These are phyloP conservation scores for Hylaea fasciaria DNA, from an alignment of 2,888 invertebrate species.

Conservation along the genomic window DNA sequence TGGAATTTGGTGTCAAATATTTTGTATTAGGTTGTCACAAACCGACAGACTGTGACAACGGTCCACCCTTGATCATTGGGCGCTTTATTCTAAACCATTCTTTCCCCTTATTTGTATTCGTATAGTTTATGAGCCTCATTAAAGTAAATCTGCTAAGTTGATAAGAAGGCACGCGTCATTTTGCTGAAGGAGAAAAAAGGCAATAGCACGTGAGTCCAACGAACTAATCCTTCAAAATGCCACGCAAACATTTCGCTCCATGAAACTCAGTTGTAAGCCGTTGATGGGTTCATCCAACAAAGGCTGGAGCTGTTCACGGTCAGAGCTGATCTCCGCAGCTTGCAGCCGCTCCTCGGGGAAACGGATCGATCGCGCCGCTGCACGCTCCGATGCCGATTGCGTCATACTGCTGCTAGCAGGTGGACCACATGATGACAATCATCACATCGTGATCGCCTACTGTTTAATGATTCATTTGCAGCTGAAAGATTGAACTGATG, in stretches of 20 bases:
- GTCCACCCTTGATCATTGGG: not conserved
- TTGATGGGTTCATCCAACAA: constrained; percentile 34
- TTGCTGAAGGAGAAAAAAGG: too few relatives aligned
- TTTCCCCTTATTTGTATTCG: too few relatives aligned
- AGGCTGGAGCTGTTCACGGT: constrained; percentile 24
- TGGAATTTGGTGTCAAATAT: not conserved
- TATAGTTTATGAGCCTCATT: too few relatives aligned
- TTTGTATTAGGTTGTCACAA: not conserved
- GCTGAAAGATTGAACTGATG: too few relatives aligned
- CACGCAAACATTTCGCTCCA: not conserved
- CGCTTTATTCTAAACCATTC: not conserved
- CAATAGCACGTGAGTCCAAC: too few relatives aligned
- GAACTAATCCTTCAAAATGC: not conserved
- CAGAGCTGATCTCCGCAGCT: constrained; percentile 32
- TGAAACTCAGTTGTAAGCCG: not conserved
- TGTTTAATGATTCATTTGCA: constrained; percentile 27
- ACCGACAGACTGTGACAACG: not conserved
- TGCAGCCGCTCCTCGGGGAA: constrained; percentile 40
- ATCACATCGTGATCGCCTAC: constrained; percentile 32
- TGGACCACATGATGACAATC: constrained; percentile 42
- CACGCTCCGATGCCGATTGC: constrained; percentile 35
- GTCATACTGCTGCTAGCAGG: constrained; percentile 50
- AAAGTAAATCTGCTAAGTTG: too few relatives aligned
- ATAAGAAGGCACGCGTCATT: too few relatives aligned
- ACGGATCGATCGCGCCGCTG: constrained; percentile 49